Evolutionary conservation across 2,888 invertebrate genomes (phyloP), one percentile per base, ranked within the genome.

Genomic region (Pheosia gnoma): DNA sequence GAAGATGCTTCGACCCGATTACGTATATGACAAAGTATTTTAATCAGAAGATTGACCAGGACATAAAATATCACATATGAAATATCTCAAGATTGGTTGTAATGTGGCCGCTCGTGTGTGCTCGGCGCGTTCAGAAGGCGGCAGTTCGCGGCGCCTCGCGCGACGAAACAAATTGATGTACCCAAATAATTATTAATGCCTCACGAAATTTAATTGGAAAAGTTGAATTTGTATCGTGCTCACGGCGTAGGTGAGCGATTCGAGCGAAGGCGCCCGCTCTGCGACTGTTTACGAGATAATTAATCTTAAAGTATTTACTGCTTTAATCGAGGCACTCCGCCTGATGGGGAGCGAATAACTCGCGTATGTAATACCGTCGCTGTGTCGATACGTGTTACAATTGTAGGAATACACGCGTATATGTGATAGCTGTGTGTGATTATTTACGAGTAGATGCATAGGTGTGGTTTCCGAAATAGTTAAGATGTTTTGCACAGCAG

Each of bases 131-230:
- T 75, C 67, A 78, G 80, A 74, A 86, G 85, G 81, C 83, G 86
- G 89, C 79, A 89, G 84, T 77, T 79, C 77, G 83, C 85, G 78
- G 76, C 80, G 78, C 78, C 79, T 70, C 80, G 80, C 81, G 89
- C 88, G 89, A 90, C 90, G 94, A 92, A 93, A 94, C 93, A 94
- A 94, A 94, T 94, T 94, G 94, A 94, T 94, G 94, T 94, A 94
- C 93, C 94, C 91, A 93, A 93, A 94, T 93, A 94, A 94, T 94
- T 94, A 94, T 94, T 94, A 93, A 94, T 94, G 94, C 94, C 92
- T 94, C 93, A 94, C 92, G 93, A 94, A 94, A 94, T 94, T 94
- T 94, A 94, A 94, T 94, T 94, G 94, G 94, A 94, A 94, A 94
- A 94, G 94, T 94, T 94, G 93, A 93, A 94, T 93, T 93, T 91